Base-by-base conservation (phyloP, 2,888 invertebrate genomes). In the Aethes cnicana region DNA sequence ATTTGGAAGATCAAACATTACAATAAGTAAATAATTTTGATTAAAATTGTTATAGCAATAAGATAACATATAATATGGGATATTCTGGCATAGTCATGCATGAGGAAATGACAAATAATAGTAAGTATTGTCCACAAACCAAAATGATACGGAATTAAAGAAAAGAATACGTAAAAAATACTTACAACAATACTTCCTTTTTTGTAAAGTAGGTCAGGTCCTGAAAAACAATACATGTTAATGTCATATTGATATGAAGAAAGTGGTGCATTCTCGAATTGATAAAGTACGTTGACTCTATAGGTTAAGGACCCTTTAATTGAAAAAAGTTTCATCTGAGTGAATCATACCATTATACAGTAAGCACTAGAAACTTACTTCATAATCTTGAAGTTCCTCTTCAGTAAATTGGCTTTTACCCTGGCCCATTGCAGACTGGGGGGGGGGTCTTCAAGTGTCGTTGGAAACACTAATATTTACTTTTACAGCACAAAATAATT, bases 181-280 rank as follows among this genome's bases (percentile, higher is more conserved):
- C 95, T 94, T 90, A 97, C 97, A 94, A 94, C 56, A 97, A 84
- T 37, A 98, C 96, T 91, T 98, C 97, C 69, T 97, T 96, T 73
- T 96, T 96, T 0, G 96, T 96, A 77, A 98, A 97, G 83, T 97
- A 97, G 11, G 97, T 97, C 58, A 97, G 92, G 84, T 97, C 97
- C 96, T 97, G 84, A 39, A 91, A 91, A 3, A 39, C 5, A 11
- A 33, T 32, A 32, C 55, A 59, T 68, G 60, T 11, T 20, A 28
- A 14, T 12, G 20, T 1, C 6, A 44, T 14, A 14, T 42, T 9
- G 7, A 43, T 53, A 2, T 16, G 1, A 2, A 32, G 2, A 8
- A 14, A 1, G 14, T 2, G 12, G 14, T 30, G 16, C 14, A 17
- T 17, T 32, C 4, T n/a, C n/a, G n/a, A n/a, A n/a, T n/a, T n/a